Evolutionary conservation across 2,797 vertebrate genomes (phyloP).

Genomic region (Sebastes flavidus): DNA sequence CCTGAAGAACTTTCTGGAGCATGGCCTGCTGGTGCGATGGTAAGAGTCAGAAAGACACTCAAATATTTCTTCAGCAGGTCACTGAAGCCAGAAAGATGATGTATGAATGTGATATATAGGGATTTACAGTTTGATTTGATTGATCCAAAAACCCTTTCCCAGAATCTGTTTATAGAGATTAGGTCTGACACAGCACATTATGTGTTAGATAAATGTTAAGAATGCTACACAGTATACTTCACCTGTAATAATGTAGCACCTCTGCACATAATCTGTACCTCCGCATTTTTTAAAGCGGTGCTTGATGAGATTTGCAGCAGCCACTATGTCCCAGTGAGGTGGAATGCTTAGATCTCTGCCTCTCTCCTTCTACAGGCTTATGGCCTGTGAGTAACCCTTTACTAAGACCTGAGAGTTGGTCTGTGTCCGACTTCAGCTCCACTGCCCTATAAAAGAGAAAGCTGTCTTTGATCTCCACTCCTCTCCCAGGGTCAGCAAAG

Average conservation of each 20-base stretch:
- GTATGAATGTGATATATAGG: background rate
- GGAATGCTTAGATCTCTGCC: slow-evolving; percentile 52
- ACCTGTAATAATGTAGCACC: background rate
- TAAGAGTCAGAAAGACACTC: slow-evolving; percentile 74
- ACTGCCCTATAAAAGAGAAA: slow-evolving; percentile 53
- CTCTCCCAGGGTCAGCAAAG: slow-evolving; percentile 69
- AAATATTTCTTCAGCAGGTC: background rate
- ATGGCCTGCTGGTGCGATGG: slow-evolving; percentile 96
- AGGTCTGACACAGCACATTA: background rate
- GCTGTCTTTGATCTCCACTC: slow-evolving; percentile 66
- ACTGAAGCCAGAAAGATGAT: background rate
- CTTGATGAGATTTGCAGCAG: slow-evolving; percentile 46
- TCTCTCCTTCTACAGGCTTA: slow-evolving; percentile 22
- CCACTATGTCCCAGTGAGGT: slow-evolving; percentile 8
- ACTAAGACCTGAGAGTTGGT: slow-evolving; percentile 46
- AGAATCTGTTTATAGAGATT: background rate
- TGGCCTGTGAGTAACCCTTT: slow-evolving; percentile 65
- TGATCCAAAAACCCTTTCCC: too few relatives aligned
- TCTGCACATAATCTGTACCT: slow-evolving; percentile 13
- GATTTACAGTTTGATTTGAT: background rate
- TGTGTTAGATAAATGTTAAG: background rate
- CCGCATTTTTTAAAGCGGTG: background rate
- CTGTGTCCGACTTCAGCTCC: slow-evolving; percentile 57
- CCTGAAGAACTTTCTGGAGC: slow-evolving; percentile 97
- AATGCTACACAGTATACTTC: background rate